Conservation (phyloP, 2,113 vertebrate species). For the Rousettus leschenaultii region DNA sequence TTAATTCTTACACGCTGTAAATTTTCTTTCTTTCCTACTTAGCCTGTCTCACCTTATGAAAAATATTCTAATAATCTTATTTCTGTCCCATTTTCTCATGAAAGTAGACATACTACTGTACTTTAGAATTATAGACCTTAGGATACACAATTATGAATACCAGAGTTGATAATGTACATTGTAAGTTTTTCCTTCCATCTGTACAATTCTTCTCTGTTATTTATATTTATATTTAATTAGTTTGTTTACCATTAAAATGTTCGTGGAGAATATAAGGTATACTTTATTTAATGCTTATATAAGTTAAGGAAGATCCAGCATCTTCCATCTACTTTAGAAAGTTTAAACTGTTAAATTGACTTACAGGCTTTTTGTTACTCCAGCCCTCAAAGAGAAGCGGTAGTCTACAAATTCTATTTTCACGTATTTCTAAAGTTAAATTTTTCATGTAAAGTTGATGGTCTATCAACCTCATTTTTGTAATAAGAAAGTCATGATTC, state of each 20-base stretch:
- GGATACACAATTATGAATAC: neutral
- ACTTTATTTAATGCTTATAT: neutral
- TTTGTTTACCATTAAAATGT: neutral
- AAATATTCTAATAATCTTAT: neutral
- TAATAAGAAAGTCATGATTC: neutral
- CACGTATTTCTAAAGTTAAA: neutral
- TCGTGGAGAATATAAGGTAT: neutral
- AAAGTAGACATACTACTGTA: neutral
- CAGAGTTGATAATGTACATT: neutral
- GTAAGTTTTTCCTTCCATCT: neutral
- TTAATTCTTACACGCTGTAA: neutral
- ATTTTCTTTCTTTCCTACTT: neutral
- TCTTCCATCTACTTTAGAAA: neutral
- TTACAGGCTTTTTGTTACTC: neutral
- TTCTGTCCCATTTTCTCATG: neutral
- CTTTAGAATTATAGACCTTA: neutral
- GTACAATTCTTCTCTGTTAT: neutral
- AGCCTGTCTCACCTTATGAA: neutral
- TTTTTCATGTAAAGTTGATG: neutral
- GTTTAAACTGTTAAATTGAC: neutral
- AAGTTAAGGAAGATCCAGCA: neutral
- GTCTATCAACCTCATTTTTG: neutral
- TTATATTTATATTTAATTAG: neutral
- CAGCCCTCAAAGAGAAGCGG: neutral
- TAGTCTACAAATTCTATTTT: neutral